Evolutionary conservation across 2,888 invertebrate species (phyloP), one percentile per base, ranked within the genome.

Genomic region (Megalurothrips usitatus): DNA sequence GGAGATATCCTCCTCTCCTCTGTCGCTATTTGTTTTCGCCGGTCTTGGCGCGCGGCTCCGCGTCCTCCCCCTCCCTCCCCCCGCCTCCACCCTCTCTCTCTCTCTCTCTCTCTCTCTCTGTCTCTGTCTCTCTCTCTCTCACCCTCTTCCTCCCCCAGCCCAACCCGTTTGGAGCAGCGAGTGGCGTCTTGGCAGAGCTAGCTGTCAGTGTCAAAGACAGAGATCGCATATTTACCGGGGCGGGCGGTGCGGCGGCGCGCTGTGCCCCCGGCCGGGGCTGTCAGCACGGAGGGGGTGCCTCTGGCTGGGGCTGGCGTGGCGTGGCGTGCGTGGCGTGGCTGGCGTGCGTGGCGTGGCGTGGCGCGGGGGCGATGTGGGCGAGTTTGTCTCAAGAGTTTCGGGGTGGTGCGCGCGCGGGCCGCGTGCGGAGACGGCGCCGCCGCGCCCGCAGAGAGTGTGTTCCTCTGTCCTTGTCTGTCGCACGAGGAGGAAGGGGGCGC

Each of bases 161-260:
- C 58, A 58, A 14, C 17, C 58, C 19, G 58, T 6, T 17, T 14
- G 12, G 68, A 8, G 68, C 68, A 26, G 68, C 26, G 68, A n/a
- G 23, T 75, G 34, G 34, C 23, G 68, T 75, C 68, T 75, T 75
- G 26, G 68, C 68, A 12, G 12, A 75, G 68, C 68, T 75, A 75
- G 68, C 68, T 75, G 68, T 75, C 68, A 75, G 68, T 75, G 68
- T 75, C 68, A 75, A 75, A 75, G 68, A 75, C 68, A 75, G 68
- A 75, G 68, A 75, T 75, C 68, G 68, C 68, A 75, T 75, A 75
- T 75, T 75, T 75, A 75, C 68, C 68, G 68, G n/a, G 23, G 23
- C 23, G 68, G 68, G 68, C 19, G 8, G 63, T 1, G 63, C 9
- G 14, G 63, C 63, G 63, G 10, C 19, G 63, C 63, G n/a, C 19